Conservation (phyloP, 2,113 vertebrate genomes). For the Dromiciops gliroides region DNA sequence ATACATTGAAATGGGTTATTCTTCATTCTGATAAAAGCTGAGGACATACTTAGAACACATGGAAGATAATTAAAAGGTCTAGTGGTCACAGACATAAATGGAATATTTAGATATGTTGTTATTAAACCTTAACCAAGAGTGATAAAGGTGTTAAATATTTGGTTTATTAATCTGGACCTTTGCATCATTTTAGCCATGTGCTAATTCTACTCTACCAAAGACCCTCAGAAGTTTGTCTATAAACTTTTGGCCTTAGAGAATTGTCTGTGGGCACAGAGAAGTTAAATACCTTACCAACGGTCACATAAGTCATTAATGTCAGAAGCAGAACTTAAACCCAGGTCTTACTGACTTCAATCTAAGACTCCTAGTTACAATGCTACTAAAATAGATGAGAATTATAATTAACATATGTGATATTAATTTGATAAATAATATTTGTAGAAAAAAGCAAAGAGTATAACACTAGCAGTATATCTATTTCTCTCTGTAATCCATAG, state of each 20-base stretch:
- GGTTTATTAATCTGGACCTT: background rate
- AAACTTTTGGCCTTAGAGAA: background rate
- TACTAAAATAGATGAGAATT: background rate
- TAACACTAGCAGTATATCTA: background rate
- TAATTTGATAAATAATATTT: background rate
- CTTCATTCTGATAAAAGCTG: background rate
- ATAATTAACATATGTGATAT: background rate
- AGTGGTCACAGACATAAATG: background rate
- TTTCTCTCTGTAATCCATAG: background rate
- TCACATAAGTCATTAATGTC: background rate
- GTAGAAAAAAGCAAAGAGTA: background rate
- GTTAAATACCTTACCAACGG: background rate
- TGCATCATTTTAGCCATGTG: background rate
- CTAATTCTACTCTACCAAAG: background rate
- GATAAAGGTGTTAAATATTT: background rate
- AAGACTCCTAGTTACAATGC: background rate
- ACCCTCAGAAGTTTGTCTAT: background rate
- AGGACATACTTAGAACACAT: background rate
- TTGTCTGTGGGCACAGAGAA: background rate
- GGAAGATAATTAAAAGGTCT: background rate
- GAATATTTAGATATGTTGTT: background rate
- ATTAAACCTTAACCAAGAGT: background rate
- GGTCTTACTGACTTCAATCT: background rate
- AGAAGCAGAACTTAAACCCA: background rate
- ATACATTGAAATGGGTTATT: background rate